Evolutionary conservation across 2,113 vertebrate genomes (phyloP).

Genomic region (Boulengeromyrus knoepffleri): DNA sequence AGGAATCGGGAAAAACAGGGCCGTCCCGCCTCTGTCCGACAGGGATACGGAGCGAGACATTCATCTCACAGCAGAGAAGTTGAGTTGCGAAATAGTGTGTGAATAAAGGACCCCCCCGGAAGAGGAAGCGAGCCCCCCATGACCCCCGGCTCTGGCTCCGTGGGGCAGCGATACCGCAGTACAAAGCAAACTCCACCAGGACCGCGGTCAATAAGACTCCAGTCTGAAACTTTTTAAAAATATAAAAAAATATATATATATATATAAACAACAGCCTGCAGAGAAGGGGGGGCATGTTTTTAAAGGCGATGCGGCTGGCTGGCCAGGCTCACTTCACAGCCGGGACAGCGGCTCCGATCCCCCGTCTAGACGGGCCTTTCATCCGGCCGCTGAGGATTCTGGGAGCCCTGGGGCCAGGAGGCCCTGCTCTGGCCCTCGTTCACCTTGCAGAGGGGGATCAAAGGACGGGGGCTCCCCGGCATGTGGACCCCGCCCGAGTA

Average conservation of each 20-base stretch:
- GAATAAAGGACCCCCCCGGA: neutral
- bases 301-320: neutral
- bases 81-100: neutral
- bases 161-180: neutral
- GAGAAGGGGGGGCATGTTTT: neutral
- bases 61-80: neutral
- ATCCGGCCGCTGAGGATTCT: neutral
- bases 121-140: neutral
- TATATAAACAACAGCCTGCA: neutral
- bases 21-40: neutral
- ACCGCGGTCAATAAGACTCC: neutral
- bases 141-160: neutral
- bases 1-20: neutral
- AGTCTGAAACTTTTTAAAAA: neutral
- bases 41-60: neutral
- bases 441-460: neutral
- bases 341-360: neutral
- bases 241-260: neutral
- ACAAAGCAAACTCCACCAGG: neutral
- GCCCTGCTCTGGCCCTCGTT: neutral
- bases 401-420: neutral
- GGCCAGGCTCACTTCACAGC: neutral
- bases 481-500: neutral
- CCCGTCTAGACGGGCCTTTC: neutral
- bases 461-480: neutral